Conservation (phyloP, 2,797 vertebrate species). For the Craterocephalus amniculus region DNA sequence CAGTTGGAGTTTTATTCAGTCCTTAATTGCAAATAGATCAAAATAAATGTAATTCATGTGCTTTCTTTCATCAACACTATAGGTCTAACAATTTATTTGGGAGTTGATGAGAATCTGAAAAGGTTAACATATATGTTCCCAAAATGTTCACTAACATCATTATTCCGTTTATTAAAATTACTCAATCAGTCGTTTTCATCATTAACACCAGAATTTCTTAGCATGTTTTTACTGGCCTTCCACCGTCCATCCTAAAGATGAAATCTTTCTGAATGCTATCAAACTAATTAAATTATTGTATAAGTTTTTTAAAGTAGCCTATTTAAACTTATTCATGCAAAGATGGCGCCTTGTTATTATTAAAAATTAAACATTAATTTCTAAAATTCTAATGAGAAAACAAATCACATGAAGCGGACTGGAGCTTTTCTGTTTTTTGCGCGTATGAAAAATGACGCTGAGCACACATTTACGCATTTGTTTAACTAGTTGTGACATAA, state of each 20-base stretch:
- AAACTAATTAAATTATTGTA: not conserved
- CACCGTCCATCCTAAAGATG: not conserved
- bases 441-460: not conserved
- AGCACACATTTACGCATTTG: not conserved
- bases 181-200: not conserved
- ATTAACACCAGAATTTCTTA: not conserved
- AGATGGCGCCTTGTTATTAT: not conserved
- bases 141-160: not conserved
- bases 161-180: not conserved
- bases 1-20: not conserved
- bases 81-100: constrained; percentile 1
- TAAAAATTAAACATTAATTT: not conserved
- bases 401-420: not conserved
- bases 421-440: not conserved
- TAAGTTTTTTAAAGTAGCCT: not conserved
- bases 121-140: not conserved
- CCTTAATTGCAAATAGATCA: not conserved
- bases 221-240: constrained; percentile 11
- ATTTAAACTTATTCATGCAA: not conserved
- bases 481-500: not conserved
- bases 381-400: not conserved
- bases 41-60: not conserved
- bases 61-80: not conserved
- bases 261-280: not conserved
- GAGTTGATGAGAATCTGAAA: not conserved